Evolutionary conservation across 2,888 invertebrate species (phyloP).

Genomic region (Drosophila neotestacea): DNA sequence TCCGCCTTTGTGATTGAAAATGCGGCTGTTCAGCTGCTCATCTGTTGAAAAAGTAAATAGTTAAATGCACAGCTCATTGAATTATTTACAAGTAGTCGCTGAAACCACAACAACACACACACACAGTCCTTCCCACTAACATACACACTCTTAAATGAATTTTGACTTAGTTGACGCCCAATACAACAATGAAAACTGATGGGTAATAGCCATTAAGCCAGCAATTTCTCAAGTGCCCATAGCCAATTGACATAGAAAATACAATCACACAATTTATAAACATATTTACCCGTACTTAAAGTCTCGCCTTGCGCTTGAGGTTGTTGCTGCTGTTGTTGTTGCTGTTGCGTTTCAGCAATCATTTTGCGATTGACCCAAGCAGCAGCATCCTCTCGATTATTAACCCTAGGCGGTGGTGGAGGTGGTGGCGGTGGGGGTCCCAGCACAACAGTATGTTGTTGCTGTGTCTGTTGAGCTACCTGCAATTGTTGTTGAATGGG

Average conservation of each 20-base stretch:
- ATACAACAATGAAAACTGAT: conserved; percentile 77
- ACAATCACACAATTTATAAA: not conserved
- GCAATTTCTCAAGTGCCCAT: too few relatives aligned
- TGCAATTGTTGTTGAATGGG: conserved; percentile 65
- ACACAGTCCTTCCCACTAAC: conserved; percentile 32
- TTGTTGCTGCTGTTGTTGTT: conserved; percentile 29
- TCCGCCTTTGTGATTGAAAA: conserved; percentile 91
- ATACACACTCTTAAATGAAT: conserved; percentile 71
- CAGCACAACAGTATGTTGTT: conserved; percentile 56
- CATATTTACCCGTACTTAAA: conserved; percentile 61
- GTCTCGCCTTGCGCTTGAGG: conserved; percentile 44
- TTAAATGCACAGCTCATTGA: conserved; percentile 71
- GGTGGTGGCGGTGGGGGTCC: conserved; percentile 72
- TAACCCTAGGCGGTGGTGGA: conserved; percentile 69
- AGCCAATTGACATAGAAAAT: conserved; percentile 19
- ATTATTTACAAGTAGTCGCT: conserved; percentile 69
- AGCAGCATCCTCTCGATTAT: conserved; percentile 84
- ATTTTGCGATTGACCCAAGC: conserved; percentile 83
- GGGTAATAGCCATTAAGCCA: conserved; percentile 77
- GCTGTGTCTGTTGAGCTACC: conserved; percentile 55
- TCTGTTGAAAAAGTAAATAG: conserved; percentile 71
- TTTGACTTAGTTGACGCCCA: conserved; percentile 60
- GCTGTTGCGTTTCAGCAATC: conserved; percentile 70
- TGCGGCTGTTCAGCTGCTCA: conserved; percentile 87
- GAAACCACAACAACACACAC: conserved; percentile 38